phyloP scores from a whole-genome alignment of 1,140 invertebrate species.

The Pseudomyrmex sp. region DNA sequence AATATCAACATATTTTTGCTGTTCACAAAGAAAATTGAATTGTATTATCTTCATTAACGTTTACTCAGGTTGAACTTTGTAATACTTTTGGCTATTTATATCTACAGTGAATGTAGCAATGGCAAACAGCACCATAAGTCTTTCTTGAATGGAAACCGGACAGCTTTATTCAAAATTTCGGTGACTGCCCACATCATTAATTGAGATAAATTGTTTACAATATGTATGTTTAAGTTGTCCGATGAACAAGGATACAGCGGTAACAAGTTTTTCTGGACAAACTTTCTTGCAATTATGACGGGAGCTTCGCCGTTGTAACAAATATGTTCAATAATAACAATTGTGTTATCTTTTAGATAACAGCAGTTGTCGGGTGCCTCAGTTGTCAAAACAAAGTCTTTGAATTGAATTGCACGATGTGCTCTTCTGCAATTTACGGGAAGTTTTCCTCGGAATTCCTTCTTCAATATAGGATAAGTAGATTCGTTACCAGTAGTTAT shows the following conservation, averaged over 20 bases:
- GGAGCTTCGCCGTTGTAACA: not conserved
- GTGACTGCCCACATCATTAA: not conserved
- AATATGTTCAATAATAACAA: slow-evolving; percentile 24
- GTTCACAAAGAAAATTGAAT: too few relatives aligned
- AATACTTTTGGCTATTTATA: too few relatives aligned
- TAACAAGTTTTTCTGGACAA: not conserved
- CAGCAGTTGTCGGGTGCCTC: slow-evolving; percentile 20
- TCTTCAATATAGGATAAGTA: not conserved
- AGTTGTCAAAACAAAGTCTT: slow-evolving; percentile 5
- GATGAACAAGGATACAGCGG: slow-evolving; percentile 2
- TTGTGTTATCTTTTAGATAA: slow-evolving; percentile 27
- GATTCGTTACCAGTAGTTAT: not conserved
- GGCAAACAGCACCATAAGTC: not conserved
- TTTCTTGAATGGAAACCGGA: not conserved
- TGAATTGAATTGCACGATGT: not conserved
- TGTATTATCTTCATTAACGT: too few relatives aligned
- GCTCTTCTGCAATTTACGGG: slow-evolving; percentile 12
- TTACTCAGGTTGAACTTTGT: too few relatives aligned
- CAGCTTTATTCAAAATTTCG: not conserved
- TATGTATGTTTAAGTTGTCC: not conserved
- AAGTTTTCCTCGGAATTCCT: not conserved
- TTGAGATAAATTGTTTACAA: not conserved
- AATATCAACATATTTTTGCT: too few relatives aligned
- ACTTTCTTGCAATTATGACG: slow-evolving; percentile 14
- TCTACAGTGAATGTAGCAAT: slow-evolving; percentile 6